A percentile compares a stretch with the other conserved stretches of the same genome.
Evolutionary conservation across 2,888 invertebrate genomes (phyloP).

Genomic region (Pinctada fucata): DNA sequence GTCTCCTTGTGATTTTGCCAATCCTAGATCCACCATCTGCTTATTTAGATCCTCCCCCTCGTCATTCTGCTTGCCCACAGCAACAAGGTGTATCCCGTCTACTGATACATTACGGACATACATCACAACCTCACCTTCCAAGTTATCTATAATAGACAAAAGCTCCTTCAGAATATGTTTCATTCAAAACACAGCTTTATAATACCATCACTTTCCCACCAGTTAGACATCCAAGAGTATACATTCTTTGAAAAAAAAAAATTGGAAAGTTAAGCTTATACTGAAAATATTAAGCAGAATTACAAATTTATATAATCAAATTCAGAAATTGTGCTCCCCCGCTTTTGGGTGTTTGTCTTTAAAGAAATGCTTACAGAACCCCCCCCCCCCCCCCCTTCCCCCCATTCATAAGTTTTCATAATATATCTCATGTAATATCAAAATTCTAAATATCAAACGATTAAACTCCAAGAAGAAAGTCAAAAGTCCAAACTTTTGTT

Average conservation of each 20-base stretch:
- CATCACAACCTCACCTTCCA: constrained; percentile 3
- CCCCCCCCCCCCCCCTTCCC: too few species aligned
- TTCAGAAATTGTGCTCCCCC: too few species aligned
- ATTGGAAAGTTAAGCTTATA: too few species aligned
- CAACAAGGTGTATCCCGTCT: constrained; percentile 39
- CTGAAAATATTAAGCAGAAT: too few species aligned
- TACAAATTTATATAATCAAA: too few species aligned
- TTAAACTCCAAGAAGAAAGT: too few species aligned
- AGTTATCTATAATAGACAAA: neutral
- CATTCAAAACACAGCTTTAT: constrained; percentile 8
- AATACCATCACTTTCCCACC: constrained; percentile 19
- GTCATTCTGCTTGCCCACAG: constrained; percentile 21
- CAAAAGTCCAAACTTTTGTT: too few species aligned
- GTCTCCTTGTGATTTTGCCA: constrained; percentile 33
- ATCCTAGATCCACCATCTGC: constrained; percentile 56
- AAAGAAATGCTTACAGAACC: too few species aligned
- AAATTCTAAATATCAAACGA: too few species aligned
- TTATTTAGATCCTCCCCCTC: constrained; percentile 48
- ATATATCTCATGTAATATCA: too few species aligned
- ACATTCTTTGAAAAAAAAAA: neutral
- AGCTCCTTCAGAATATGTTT: neutral
- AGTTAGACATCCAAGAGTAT: constrained; percentile 4
- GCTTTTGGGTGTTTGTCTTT: too few species aligned
- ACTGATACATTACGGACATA: constrained; percentile 15
- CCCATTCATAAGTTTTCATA: too few species aligned